A percentile compares a stretch with the other conserved stretches of the same genome.
Conservation (phyloP, 1,140 invertebrate genomes). For the Scylla paramamosain region DNA sequence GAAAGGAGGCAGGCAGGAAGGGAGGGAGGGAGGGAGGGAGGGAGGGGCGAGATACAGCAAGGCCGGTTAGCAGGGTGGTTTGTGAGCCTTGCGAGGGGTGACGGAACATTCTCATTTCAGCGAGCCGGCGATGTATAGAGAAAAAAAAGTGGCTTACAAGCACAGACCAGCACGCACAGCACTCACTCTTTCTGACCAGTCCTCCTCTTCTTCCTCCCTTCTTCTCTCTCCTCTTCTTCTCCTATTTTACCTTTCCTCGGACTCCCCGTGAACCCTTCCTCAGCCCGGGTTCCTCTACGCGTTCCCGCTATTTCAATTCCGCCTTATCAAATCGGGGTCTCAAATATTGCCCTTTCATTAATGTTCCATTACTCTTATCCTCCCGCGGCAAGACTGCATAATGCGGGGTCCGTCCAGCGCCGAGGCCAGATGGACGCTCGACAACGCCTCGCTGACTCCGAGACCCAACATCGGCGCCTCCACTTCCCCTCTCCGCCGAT, state of each 20-base stretch:
- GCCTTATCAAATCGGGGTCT: conserved; percentile 25
- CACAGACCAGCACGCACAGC: conserved; percentile 39
- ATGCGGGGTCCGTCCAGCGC: conserved; percentile 30
- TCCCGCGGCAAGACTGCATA: conserved; percentile 39
- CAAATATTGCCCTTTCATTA: conserved; percentile 51
- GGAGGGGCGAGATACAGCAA: background rate
- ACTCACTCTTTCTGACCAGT: background rate
- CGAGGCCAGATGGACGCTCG: background rate
- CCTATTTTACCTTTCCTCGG: background rate
- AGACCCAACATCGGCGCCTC: background rate
- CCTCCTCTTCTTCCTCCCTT: background rate
- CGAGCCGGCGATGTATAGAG: background rate
- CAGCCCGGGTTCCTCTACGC: background rate
- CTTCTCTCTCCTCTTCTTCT: background rate
- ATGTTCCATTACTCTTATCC: conserved; percentile 45
- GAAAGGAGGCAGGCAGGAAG: background rate
- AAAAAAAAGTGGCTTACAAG: conserved; percentile 40
- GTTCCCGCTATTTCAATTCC: conserved; percentile 44
- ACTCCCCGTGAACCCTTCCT: background rate
- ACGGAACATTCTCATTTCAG: conserved; percentile 43
- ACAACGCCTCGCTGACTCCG: background rate
- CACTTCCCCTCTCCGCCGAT: background rate
- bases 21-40: background rate
- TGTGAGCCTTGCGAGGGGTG: background rate
- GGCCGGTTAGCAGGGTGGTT: background rate